A percentile compares a stretch with the other conserved stretches of the same genome.
Conservation (phyloP, 2,888 invertebrate species). For the Drosophila anomelani region DNA sequence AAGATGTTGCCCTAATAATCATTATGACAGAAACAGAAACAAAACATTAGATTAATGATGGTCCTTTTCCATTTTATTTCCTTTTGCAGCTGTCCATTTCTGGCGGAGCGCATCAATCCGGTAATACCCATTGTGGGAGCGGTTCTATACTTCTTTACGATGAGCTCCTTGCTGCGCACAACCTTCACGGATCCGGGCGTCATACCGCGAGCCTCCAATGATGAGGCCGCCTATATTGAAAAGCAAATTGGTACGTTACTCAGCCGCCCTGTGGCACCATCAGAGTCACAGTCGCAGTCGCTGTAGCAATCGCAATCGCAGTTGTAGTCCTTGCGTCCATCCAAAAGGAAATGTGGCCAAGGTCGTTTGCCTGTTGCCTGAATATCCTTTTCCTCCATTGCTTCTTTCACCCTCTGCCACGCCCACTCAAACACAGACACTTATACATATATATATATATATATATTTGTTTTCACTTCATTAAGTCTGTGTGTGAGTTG, state of each 20-base stretch:
- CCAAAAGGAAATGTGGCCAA: slow-evolving; percentile 61
- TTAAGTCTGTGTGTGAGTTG: slow-evolving; percentile 64
- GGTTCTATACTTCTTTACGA: slow-evolving; percentile 94
- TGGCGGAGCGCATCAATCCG: slow-evolving; percentile 94
- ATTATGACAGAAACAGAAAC: slow-evolving; percentile 4
- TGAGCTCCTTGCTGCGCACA: slow-evolving; percentile 96
- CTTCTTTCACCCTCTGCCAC: slow-evolving; percentile 12
- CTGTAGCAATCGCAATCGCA: slow-evolving; percentile 1
- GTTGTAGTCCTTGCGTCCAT: slow-evolving; percentile 52
- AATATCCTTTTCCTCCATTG: slow-evolving; percentile 24
- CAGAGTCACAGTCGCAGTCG: neutral
- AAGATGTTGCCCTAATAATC: slow-evolving; percentile 27
- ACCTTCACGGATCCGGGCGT: slow-evolving; percentile 97
- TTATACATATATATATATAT: slow-evolving; percentile 16
- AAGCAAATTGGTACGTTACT: slow-evolving; percentile 91
- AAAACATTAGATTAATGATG: slow-evolving; percentile 26
- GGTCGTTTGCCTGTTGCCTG: slow-evolving; percentile 78
- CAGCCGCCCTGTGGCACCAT: neutral
- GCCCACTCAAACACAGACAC: slow-evolving; percentile 35
- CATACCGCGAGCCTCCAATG: slow-evolving; percentile 93
- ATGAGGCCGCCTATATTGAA: slow-evolving; percentile 95
- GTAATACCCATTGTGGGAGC: slow-evolving; percentile 97
- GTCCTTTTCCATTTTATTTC: slow-evolving; percentile 17
- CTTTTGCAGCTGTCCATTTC: slow-evolving; percentile 93
- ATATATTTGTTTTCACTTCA: slow-evolving; percentile 76